These are phyloP conservation scores for Gavialis gangeticus DNA, from an alignment of 2,113 vertebrate genomes.

Conservation along the genomic window DNA sequence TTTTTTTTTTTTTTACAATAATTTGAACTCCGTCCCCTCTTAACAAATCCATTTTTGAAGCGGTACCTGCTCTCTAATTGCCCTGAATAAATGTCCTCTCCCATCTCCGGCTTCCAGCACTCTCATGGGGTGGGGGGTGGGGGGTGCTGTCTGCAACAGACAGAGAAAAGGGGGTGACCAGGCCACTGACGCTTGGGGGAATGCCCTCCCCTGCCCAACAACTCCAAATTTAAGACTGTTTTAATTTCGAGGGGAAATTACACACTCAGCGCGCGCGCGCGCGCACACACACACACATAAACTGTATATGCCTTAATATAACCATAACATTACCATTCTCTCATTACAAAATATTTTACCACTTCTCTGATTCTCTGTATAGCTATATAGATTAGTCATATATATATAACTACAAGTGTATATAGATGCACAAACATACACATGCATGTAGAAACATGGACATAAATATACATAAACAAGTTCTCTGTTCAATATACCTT, in stretches of 20 bases:
- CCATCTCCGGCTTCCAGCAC: neutral
- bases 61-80: constrained; percentile 60
- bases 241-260: constrained; percentile 24
- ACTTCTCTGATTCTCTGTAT: constrained; percentile 20
- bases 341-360: neutral
- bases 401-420: neutral
- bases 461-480: neutral
- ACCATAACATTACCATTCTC: neutral
- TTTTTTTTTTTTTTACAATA: constrained; percentile 14
- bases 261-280: neutral
- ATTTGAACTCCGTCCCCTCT: constrained; percentile 26
- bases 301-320: constrained; percentile 27
- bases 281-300: constrained; percentile 35
- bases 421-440: neutral
- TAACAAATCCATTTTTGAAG: constrained; percentile 42
- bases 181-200: neutral
- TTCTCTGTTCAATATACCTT: neutral
- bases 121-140: neutral
- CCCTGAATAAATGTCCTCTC: constrained; percentile 18
- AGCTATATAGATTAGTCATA: neutral
- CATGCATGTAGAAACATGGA: neutral
- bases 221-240: neutral
- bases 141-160: neutral
- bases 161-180: neutral
- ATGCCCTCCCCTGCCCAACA: neutral